Evolutionary conservation across 2,797 vertebrate species (phyloP).

Genomic region (Morelia viridis): DNA sequence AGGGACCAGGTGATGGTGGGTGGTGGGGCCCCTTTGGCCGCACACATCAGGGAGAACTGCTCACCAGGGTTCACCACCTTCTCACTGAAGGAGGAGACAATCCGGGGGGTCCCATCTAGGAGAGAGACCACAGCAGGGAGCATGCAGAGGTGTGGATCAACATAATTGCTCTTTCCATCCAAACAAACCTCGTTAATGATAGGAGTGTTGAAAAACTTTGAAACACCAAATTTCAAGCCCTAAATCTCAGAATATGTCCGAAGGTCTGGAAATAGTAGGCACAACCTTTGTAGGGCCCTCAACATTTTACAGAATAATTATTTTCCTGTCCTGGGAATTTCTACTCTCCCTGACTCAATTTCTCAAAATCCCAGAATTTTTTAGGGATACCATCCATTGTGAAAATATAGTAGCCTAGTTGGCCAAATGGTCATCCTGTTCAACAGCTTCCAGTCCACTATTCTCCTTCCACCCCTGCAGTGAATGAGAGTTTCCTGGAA

Average conservation of each 20-base stretch:
- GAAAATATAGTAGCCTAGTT: not conserved
- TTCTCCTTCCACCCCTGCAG: not conserved
- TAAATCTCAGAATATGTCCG: not conserved
- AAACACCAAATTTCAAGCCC: not conserved
- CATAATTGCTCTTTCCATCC: not conserved
- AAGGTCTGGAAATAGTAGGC: too few species aligned
- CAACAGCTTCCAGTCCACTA: not conserved
- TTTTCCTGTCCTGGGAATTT: not conserved
- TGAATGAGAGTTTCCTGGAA: not conserved
- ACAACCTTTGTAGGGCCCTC: too few species aligned
- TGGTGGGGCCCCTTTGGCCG: slow-evolving; percentile 92
- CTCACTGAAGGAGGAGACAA: slow-evolving; percentile 97
- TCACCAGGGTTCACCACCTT: slow-evolving; percentile 97
- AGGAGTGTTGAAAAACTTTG: not conserved
- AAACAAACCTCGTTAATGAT: not conserved
- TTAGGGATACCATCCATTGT: not conserved
- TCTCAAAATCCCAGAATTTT: too few species aligned
- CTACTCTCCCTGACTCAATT: too few species aligned
- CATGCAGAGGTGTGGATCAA: not conserved
- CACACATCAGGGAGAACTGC: slow-evolving; percentile 96
- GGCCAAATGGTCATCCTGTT: not conserved
- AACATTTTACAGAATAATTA: not conserved
- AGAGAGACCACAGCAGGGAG: slow-evolving; percentile 32
- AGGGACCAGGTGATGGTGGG: slow-evolving; percentile 96
- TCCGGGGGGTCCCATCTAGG: slow-evolving; percentile 94